Conservation (phyloP, 2,888 invertebrate species). For the Thymelicus acteon region DNA sequence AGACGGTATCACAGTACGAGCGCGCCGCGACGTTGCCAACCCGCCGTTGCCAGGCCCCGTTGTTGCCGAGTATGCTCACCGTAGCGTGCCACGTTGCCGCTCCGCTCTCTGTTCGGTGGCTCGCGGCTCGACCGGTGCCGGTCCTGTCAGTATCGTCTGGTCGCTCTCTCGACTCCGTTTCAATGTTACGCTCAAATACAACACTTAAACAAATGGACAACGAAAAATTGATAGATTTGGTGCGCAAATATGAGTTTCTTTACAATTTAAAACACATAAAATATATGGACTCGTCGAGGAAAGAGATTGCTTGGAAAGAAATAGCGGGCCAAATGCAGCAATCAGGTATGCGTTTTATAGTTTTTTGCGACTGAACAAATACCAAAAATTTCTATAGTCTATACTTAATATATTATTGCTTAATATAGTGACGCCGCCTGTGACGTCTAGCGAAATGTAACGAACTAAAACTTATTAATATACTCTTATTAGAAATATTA, state of each 20-base stretch:
- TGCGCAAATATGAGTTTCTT: conserved; percentile 1
- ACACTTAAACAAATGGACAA: background rate
- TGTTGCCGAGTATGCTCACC: background rate
- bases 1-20: no score
- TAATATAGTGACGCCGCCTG: no score
- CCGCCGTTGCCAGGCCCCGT: background rate
- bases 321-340: conserved; percentile 41
- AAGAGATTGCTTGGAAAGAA: conserved; percentile 45
- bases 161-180: background rate
- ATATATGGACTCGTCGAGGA: conserved; percentile 24
- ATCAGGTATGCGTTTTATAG: conserved; percentile 31
- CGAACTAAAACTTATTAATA: no score
- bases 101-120: background rate
- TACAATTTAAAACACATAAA: background rate
- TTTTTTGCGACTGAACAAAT: no score
- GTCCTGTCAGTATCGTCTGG: background rate
- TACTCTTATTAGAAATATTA: no score
- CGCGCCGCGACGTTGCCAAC: conserved; percentile 1
- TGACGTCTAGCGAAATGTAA: no score
- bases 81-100: background rate
- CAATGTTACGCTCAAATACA: background rate
- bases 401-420: no score
- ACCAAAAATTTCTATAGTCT: no score
- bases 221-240: background rate
- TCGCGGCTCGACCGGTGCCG: background rate